Evolutionary conservation across 2,888 invertebrate genomes (phyloP).

Genomic region (Dendrolimus houi): DNA sequence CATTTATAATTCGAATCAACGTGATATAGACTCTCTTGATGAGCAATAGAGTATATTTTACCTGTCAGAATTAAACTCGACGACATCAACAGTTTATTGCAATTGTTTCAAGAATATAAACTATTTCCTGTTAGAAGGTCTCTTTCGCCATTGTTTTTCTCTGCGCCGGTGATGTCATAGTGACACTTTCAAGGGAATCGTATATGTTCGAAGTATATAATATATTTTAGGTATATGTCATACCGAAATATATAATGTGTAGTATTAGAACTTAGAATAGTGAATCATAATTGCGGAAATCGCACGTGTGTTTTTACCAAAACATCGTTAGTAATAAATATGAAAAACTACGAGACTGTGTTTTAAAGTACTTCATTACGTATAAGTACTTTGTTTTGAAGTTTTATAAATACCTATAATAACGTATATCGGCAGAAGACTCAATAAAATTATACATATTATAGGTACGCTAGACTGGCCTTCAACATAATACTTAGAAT

Average conservation of each 20-base stretch:
- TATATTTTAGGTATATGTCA: slow-evolving; percentile 1
- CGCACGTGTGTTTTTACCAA: neutral
- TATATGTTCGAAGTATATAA: slow-evolving; percentile 17
- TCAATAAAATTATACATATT: no score
- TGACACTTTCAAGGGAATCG: slow-evolving; percentile 37
- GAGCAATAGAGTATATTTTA: slow-evolving; percentile 15
- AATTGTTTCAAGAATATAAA: slow-evolving; percentile 65
- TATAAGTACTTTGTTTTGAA: neutral
- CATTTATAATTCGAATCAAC: slow-evolving; percentile 5
- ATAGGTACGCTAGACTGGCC: no score
- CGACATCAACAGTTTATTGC: slow-evolving; percentile 45
- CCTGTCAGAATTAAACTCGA: slow-evolving; percentile 11
- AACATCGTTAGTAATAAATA: slow-evolving; percentile 2
- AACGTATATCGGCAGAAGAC: no score
- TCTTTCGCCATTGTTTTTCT: slow-evolving; percentile 57
- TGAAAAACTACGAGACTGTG: neutral
- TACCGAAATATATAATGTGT: neutral
- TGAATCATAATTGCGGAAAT: slow-evolving; percentile 5
- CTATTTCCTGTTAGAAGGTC: slow-evolving; percentile 64
- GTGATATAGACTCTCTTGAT: slow-evolving; percentile 17
- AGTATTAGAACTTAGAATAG: neutral
- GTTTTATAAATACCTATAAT: no score
- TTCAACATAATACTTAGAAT: no score
- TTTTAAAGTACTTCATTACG: neutral
- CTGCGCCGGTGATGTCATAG: slow-evolving; percentile 54